phyloP scores from a whole-genome alignment of 2,888 invertebrate species.

The Epinotia bilunana region DNA sequence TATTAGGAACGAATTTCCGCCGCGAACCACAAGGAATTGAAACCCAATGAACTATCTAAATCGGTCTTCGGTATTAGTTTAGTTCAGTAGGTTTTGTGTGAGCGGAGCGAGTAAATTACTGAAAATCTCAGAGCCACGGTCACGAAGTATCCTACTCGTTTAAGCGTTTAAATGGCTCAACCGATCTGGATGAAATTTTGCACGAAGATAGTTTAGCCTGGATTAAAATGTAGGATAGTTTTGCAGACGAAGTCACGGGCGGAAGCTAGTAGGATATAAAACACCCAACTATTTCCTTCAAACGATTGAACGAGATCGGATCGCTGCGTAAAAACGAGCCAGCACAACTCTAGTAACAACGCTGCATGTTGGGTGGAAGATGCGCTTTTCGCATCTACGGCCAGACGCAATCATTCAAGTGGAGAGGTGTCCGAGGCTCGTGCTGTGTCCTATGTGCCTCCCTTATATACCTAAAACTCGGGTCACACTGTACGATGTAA shows the following conservation, averaged over 20 bases:
- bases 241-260: no score
- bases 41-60: neutral
- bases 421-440: slow-evolving; percentile 9
- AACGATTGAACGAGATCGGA: neutral
- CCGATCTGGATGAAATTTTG: no score
- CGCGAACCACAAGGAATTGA: neutral
- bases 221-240: no score
- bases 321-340: neutral
- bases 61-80: neutral
- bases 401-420: slow-evolving; percentile 51
- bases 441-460: neutral
- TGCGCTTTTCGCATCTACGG: slow-evolving; percentile 49
- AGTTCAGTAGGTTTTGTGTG: neutral
- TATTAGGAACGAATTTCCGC: neutral
- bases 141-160: neutral
- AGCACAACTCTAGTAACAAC: slow-evolving; percentile 2
- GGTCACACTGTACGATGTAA: no score
- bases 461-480: no score
- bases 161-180: no score
- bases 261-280: no score
- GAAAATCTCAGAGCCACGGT: no score
- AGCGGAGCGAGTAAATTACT: neutral
- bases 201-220: no score
- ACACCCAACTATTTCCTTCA: neutral
- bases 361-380: slow-evolving; percentile 45